Percentiles rank a stretch among this genome's conserved stretches.
phyloP scores from a whole-genome alignment of 2,888 invertebrate genomes.

The Tethea ocularis region DNA sequence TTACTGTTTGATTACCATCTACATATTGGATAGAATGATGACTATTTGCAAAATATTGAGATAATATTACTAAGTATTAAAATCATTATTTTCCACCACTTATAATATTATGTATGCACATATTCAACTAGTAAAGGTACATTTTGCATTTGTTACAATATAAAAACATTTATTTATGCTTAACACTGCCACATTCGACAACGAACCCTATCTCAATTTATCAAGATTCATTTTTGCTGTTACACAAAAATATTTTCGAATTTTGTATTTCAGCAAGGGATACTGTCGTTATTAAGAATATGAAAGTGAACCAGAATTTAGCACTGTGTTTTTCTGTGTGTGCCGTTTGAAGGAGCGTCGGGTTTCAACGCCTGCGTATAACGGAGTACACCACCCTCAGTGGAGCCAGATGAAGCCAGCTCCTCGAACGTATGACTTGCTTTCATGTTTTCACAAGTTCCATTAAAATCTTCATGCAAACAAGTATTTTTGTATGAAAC shows the following conservation, averaged over 20 bases:
- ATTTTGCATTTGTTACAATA: conserved; percentile 6
- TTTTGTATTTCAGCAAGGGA: conserved; percentile 12
- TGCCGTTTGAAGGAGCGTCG: conserved; percentile 15
- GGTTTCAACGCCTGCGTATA: conserved; percentile 32
- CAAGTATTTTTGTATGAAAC: conserved; percentile 28
- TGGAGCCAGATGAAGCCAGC: conserved; percentile 30
- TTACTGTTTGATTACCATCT: no score
- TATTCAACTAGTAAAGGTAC: neutral
- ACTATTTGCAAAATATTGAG: no score
- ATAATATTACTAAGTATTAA: no score
- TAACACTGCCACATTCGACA: neutral
- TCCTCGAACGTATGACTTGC: conserved; percentile 20
- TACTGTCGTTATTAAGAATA: conserved; percentile 25
- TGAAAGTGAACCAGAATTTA: conserved; percentile 19
- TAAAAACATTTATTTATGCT: neutral
- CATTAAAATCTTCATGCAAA: conserved; percentile 17
- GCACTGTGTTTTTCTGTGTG: conserved; percentile 25
- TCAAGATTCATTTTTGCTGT: neutral
- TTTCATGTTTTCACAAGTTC: conserved; percentile 12
- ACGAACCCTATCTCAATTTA: neutral
- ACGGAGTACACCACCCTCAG: conserved; percentile 16
- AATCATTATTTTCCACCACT: neutral
- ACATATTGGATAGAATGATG: no score
- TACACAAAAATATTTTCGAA: neutral
- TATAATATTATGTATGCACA: neutral